These are phyloP conservation scores for Willowsia nigromaculata DNA, from an alignment of 2,888 invertebrate species.

Conservation along the genomic window DNA sequence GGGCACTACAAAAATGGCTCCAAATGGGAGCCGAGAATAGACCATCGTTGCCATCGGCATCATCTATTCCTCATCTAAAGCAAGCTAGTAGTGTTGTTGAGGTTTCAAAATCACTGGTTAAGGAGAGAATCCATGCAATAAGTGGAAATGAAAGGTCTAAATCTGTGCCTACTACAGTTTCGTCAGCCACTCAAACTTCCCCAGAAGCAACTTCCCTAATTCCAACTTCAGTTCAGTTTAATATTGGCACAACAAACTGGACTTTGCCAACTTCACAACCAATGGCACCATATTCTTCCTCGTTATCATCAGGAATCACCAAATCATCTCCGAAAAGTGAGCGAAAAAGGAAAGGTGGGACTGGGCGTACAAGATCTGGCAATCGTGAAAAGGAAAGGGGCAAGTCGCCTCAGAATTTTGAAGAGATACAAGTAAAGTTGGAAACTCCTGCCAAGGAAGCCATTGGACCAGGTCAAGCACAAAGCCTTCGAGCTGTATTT, in stretches of 20 bases:
- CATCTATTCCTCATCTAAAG: slow-evolving; percentile 64
- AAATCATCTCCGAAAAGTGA: slow-evolving; percentile 75
- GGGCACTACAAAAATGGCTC: slow-evolving; percentile 84
- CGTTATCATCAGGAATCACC: neutral
- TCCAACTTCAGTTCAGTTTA: slow-evolving; percentile 83
- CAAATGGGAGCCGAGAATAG: slow-evolving; percentile 75
- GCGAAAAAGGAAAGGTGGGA: slow-evolving; percentile 72
- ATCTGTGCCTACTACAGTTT: slow-evolving; percentile 78
- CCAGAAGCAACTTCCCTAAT: slow-evolving; percentile 82
- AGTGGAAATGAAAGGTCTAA: slow-evolving; percentile 75
- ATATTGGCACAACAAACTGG: slow-evolving; percentile 82
- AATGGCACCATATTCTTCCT: slow-evolving; percentile 23
- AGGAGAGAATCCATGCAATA: slow-evolving; percentile 80
- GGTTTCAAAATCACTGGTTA: slow-evolving; percentile 79
- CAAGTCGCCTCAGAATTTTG: slow-evolving; percentile 66
- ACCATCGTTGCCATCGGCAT: slow-evolving; percentile 47
- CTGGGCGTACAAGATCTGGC: slow-evolving; percentile 56
- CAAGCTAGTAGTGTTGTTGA: slow-evolving; percentile 71
- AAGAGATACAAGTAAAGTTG: slow-evolving; percentile 69
- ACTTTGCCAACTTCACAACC: slow-evolving; percentile 81
- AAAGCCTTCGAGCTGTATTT: slow-evolving; percentile 95
- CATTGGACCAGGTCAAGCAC: slow-evolving; percentile 94
- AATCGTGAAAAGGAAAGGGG: slow-evolving; percentile 69
- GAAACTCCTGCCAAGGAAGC: slow-evolving; percentile 88
- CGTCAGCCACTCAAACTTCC: slow-evolving; percentile 87